Base-by-base conservation (phyloP, 2,888 invertebrate species). In the Sicus ferrugineus region DNA sequence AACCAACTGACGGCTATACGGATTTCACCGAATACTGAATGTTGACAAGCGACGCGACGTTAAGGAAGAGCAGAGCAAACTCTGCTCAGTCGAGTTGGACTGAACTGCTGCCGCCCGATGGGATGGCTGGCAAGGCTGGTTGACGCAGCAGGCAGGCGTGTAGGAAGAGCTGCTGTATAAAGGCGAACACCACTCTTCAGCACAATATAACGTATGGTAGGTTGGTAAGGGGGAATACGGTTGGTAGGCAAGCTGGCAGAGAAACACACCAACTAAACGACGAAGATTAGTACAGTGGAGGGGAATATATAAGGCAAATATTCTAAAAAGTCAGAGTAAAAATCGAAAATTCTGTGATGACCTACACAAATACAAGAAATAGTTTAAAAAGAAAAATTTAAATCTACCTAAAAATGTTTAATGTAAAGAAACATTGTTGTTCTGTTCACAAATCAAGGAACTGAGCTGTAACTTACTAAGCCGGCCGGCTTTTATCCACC, bases 31-130 rank as follows among this genome's bases (percentile, higher is more conserved):
- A 61, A 61, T 38, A 61, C 42, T n/a, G 61, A 26, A 19, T 21
- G 26, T 19, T 21, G 16, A 19, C 23, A n/a, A 54, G 28, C 26
- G 54, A 28, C 23, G 54, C 54, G 28, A 61, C 42, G 61, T 16
- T 42, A 61, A 61, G 61, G 61, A 38, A 61, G 61, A 38, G 38
- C 42, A 61, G 38, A 42, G 34, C 19, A 59, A 38, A 72, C 64
- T 70, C 73, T 68, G 72, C 64, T 67, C 71, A 72, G 71, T 71
- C 70, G 68, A 67, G 70, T 38, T 73, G 66, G 66, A 73, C 63
- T 69, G 42, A 68, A 65, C 67, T 54, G 56, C 26, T 11, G 63
- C 42, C 26, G 59, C 19, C 48, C 16, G 46, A 16, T 19, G 19
- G n/a, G 46, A 14, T n/a, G 46, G 48, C 48, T 21, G 52, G 54